Base-by-base conservation (phyloP, 1,140 invertebrate genomes). In the Penaeus indicus region DNA sequence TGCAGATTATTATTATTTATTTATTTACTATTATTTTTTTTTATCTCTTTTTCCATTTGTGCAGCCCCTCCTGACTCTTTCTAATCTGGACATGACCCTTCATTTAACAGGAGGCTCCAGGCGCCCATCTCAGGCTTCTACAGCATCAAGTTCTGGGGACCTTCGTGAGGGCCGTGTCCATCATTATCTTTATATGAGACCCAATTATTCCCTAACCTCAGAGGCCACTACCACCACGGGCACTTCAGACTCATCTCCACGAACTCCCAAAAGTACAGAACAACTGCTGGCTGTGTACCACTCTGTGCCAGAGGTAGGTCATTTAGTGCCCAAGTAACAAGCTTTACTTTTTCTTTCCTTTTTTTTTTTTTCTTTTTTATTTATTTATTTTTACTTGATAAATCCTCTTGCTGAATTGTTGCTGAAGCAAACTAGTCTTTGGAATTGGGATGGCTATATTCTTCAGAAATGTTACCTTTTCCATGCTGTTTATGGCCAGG, bases 151-250 rank as follows among this genome's bases (percentile, higher is more conserved):
- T 75, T 88, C 86, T 47, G 86, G 86, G 8, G 86, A 88, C 38
- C 81, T 88, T 32, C 86, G 86, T 11, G 86, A 88, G n/a, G 86
- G 86, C 27, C 81, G 86, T n/a, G 82, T 88, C n/a, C 86, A 88
- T 63, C 86, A 88, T 72, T 88, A 78, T 72, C 81, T 88, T 11
- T 88, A 88, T 62, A 67, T 88, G 72, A 69, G 86, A 62, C 80
- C 86, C 69, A 83, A 88, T 54, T 78, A 87, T 81, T 91, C 89
- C 77, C 86, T 88, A 19, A 84, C 89, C 67, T 90, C 91, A 13
- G 90, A 89, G 60, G 85, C 88, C 64, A 89, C 88, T 61, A 89
- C 86, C 60, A 88, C 86, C 47, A 83, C 80, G 11, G 86, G 86
- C 25, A 88, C 86, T 69, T 88, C 88, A n/a, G 88, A 89, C 75